Evolutionary conservation across 92 coral and sea anemone genomes (phyloP).

Genomic region (Palythoa grandiflora): DNA sequence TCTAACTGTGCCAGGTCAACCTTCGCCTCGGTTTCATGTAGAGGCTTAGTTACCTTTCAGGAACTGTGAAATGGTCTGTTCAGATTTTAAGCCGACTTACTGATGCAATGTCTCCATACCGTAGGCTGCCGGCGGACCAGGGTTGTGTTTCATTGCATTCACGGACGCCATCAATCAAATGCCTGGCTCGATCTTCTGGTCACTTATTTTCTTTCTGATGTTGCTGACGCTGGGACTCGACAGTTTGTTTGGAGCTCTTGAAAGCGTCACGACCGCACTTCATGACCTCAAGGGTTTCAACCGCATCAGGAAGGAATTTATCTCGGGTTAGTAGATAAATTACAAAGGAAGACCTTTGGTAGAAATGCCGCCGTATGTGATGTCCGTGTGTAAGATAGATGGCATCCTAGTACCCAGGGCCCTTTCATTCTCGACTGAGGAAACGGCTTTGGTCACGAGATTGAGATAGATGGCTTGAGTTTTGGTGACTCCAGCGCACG

Average conservation of each 20-base stretch:
- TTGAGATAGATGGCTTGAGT: too few species aligned
- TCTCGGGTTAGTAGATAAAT: slow-evolving; percentile 72
- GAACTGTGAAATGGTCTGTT: too few species aligned
- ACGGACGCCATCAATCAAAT: slow-evolving; percentile 94
- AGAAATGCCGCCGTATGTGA: too few species aligned
- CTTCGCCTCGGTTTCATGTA: too few species aligned
- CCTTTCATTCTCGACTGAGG: too few species aligned
- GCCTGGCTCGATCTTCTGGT: slow-evolving; percentile 96
- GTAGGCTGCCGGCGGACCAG: slow-evolving; percentile 95
- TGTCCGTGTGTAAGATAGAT: too few species aligned
- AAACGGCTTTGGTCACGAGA: too few species aligned
- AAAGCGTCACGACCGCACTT: slow-evolving; percentile 90
- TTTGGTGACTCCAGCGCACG: too few species aligned
- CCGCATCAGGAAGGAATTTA: slow-evolving; percentile 72
- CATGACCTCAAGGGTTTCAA: slow-evolving; percentile 84
- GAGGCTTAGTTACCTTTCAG: too few species aligned
- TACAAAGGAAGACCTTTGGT: neutral
- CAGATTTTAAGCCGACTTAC: neutral
- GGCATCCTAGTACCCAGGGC: too few species aligned
- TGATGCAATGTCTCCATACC: neutral
- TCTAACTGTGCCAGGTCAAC: too few species aligned
- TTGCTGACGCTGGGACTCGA: slow-evolving; percentile 88
- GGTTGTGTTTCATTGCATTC: slow-evolving; percentile 92
- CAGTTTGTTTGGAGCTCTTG: slow-evolving; percentile 94
- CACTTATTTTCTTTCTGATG: slow-evolving; percentile 93